Conservation (phyloP, 2,888 invertebrate species). For the Palloptera scutellata region DNA sequence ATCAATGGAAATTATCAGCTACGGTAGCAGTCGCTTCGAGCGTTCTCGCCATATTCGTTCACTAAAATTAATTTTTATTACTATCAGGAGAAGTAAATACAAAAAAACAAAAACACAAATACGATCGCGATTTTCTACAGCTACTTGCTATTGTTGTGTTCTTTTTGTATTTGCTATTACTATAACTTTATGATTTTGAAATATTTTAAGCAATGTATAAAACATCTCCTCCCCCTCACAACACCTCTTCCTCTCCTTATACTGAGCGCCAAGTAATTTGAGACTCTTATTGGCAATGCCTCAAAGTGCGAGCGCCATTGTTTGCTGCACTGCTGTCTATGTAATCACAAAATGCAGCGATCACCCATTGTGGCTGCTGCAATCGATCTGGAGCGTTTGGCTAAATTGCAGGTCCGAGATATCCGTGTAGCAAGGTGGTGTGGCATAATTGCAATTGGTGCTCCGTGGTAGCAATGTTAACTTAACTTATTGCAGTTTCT, state of each 20-base stretch:
- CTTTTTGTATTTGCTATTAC: slow-evolving; percentile 15
- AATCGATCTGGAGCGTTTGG: no score
- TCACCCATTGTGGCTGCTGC: no score
- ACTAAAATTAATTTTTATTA: no score
- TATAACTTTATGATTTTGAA: slow-evolving; percentile 24
- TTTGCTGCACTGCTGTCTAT: slow-evolving; percentile 1
- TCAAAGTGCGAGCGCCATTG: background rate
- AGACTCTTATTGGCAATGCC: slow-evolving; percentile 4
- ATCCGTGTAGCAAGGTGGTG: no score
- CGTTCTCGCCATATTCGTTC: slow-evolving; percentile 24
- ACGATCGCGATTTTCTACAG: no score
- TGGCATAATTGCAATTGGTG: no score
- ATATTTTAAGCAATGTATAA: slow-evolving; percentile 12
- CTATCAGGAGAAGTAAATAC: no score
- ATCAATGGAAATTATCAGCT: slow-evolving; percentile 47
- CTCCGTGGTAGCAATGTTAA: no score
- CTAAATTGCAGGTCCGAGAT: no score
- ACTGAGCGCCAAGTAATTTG: slow-evolving; percentile 5
- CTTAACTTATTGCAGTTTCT: no score
- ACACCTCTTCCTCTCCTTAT: background rate
- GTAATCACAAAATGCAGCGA: no score
- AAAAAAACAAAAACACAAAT: no score
- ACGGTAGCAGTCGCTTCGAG: slow-evolving; percentile 44
- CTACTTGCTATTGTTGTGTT: slow-evolving; percentile 2
- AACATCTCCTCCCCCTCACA: background rate